Evolutionary conservation across 2,888 invertebrate genomes (phyloP).

Genomic region (Ochropacha duplaris): DNA sequence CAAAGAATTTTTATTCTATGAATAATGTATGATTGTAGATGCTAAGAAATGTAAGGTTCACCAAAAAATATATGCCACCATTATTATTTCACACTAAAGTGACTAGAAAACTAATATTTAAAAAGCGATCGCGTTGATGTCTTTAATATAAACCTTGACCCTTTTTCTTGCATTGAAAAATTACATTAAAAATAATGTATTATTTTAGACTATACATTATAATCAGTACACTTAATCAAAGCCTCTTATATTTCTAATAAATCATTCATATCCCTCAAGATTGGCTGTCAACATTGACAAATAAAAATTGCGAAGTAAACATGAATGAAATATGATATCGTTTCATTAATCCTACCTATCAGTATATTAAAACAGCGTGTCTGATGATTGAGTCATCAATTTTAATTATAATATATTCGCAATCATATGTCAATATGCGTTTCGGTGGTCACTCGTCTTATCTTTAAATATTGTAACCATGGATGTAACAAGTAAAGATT

Average conservation of each 20-base stretch:
- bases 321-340: slow-evolving; percentile 57
- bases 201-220: slow-evolving; percentile 17
- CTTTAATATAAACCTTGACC: slow-evolving; percentile 4
- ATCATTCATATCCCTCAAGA: slow-evolving; percentile 52
- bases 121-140: background rate
- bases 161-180: slow-evolving; percentile 1
- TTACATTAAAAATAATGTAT: background rate
- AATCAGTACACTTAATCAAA: slow-evolving; percentile 23
- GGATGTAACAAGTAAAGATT: background rate
- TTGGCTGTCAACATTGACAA: slow-evolving; percentile 66
- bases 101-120: no score
- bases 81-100: no score
- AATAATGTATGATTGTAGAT: no score
- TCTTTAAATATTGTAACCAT: background rate
- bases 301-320: slow-evolving; percentile 58
- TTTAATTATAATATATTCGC: slow-evolving; percentile 57
- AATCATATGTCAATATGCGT: slow-evolving; percentile 10
- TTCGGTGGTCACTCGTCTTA: slow-evolving; percentile 7
- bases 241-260: slow-evolving; percentile 45
- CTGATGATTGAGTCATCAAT: slow-evolving; percentile 65
- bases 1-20: no score
- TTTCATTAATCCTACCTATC: slow-evolving; percentile 49
- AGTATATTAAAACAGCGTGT: slow-evolving; percentile 41
- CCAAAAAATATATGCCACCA: no score
- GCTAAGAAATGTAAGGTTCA: no score